Base-by-base conservation (phyloP, 2,888 invertebrate species). In the Pemphredon lugubris region DNA sequence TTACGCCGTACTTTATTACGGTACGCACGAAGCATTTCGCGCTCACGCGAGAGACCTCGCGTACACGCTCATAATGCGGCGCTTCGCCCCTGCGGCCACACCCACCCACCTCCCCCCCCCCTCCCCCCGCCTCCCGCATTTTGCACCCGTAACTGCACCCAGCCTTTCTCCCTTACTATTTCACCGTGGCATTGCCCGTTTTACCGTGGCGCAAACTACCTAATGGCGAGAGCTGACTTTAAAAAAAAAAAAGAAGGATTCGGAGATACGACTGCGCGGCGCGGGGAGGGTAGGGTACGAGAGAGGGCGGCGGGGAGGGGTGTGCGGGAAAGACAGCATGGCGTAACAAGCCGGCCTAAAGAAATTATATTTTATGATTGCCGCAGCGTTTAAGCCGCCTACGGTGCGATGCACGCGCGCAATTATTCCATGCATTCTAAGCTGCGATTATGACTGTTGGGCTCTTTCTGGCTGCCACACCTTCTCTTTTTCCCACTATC, bases 381-480 rank as follows among this genome's bases (percentile, higher is more conserved):
- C 78, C 64, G 70, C 73, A 65, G 64, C 66, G 48, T 81, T 80
- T 81, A 80, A 80, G 75, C 75, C 60, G 72, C 64, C 66, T 71
- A 73, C 77, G 50, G 70, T 54, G 66, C 75, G 61, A 71, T 65
- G 67, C 75, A 73, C 69, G 79, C 68, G 68, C 75, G 74, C 80
- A 85, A 86, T 85, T 86, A 86, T 86, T 86, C 83, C 82, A 83
- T 84, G 84, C 84, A 86, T 85, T 83, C 83, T 82, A 78, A 82
- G 77, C 80, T 75, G 69, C 73, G 81, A 82, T 81, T 81, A 82
- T 73, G 69, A 80, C 68, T 69, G 70, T 65, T 60, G 66, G 64
- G 45, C 47, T 73, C 65, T 66, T 47, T 74, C 50, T 23, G 50
- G 54, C 51, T 20, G 23, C 51, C n/a, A 4, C 65, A 5, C 45